Conservation (phyloP, 2,888 invertebrate genomes). For the Rotaria socialis region DNA sequence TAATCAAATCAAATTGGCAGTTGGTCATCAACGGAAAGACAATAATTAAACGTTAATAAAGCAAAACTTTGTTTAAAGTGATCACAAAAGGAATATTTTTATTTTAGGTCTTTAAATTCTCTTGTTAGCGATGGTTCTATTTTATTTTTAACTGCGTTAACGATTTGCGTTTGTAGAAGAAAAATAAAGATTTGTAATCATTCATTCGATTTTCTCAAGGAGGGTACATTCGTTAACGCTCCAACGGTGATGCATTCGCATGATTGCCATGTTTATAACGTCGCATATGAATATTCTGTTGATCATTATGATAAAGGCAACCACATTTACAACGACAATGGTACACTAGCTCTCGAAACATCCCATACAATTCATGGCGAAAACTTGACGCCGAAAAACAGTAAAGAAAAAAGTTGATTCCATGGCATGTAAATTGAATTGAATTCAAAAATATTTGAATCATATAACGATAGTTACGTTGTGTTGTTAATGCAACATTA, state of each 20-base stretch:
- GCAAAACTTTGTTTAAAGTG: not conserved
- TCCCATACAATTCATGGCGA: conserved; percentile 28
- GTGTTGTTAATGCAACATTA: not conserved
- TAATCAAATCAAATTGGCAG: not conserved
- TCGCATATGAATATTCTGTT: not conserved
- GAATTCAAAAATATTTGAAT: conserved; percentile 42
- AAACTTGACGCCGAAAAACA: conserved; percentile 44
- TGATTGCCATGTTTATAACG: not conserved
- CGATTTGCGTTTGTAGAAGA: not conserved
- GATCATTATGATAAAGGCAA: no score
- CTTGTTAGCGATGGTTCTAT: no score
- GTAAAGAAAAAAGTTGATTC: conserved; percentile 46
- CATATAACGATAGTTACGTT: conserved; percentile 27
- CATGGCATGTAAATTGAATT: conserved; percentile 43
- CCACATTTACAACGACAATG: not conserved
- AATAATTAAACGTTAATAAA: not conserved
- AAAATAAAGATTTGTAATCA: not conserved
- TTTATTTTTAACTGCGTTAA: no score
- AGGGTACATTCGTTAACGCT: not conserved
- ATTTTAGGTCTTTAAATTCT: not conserved
- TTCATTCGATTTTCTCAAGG: not conserved
- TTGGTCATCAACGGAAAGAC: not conserved
- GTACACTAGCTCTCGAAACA: not conserved
- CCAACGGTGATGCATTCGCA: not conserved
- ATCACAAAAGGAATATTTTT: no score